phyloP scores from a whole-genome alignment of 2,888 invertebrate genomes.

The Galeruca laticollis region DNA sequence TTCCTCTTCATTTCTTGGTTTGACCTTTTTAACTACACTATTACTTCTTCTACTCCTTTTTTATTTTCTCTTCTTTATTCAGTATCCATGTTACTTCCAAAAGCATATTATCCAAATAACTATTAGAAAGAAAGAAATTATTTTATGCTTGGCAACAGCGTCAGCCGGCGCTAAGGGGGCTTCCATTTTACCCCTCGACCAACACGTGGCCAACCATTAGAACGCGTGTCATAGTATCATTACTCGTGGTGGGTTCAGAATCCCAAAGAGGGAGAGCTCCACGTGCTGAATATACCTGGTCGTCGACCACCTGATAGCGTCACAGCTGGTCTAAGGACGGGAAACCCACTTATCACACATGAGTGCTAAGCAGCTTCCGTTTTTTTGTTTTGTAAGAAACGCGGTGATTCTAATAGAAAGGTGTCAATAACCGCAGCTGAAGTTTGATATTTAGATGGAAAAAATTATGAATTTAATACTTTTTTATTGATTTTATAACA shows the following conservation, averaged over 20 bases:
- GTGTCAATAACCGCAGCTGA: slow-evolving; percentile 5
- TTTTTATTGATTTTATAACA: no score
- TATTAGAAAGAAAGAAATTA: neutral
- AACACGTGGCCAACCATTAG: slow-evolving; percentile 54
- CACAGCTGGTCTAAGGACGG: slow-evolving; percentile 50
- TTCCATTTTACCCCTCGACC: slow-evolving; percentile 36
- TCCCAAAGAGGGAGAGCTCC: slow-evolving; percentile 29
- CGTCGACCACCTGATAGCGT: slow-evolving; percentile 57
- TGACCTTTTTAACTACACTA: no score
- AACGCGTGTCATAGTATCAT: slow-evolving; percentile 52
- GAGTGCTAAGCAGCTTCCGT: slow-evolving; percentile 49
- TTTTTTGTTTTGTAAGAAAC: slow-evolving; percentile 31
- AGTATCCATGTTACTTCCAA: no score
- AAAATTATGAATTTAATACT: no score
- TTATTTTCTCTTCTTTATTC: no score
- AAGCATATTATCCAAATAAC: no score
- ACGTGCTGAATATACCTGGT: slow-evolving; percentile 55
- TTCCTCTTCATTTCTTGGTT: no score
- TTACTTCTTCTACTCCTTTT: no score
- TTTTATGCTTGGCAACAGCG: slow-evolving; percentile 24
- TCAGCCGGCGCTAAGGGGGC: slow-evolving; percentile 26
- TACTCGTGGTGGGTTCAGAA: slow-evolving; percentile 29
- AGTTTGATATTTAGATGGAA: no score
- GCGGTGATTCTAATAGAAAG: neutral
- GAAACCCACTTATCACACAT: slow-evolving; percentile 43